These are phyloP conservation scores for Conus canariensis DNA, from an alignment of 2,888 invertebrate species.

Conservation along the genomic window DNA sequence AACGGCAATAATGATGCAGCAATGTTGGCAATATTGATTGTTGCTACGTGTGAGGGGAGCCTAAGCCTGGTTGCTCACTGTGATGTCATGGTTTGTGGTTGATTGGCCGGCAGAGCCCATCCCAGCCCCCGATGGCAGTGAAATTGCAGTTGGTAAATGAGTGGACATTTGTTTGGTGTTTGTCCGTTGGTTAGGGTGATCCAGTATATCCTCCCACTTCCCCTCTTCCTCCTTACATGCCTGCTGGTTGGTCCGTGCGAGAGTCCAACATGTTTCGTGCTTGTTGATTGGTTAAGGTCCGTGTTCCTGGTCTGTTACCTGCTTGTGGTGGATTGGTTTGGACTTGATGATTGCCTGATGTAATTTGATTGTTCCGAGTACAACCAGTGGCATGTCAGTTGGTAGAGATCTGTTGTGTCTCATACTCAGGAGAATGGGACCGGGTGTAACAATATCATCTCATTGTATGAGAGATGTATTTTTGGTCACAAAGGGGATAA, in stretches of 20 bases:
- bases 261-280: background rate
- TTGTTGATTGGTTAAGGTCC: slow-evolving; percentile 27
- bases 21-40: too few species aligned
- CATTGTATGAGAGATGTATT: background rate
- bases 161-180: slow-evolving; percentile 3
- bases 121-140: slow-evolving; percentile 81
- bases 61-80: too few species aligned
- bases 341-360: slow-evolving; percentile 3
- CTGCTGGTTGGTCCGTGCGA: slow-evolving; percentile 16
- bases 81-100: background rate
- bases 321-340: slow-evolving; percentile 29
- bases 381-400: background rate
- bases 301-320: background rate
- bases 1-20: too few species aligned
- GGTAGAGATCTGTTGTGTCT: background rate
- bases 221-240: background rate
- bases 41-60: too few species aligned
- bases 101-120: slow-evolving; percentile 78
- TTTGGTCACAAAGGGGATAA: too few species aligned
- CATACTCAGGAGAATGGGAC: background rate
- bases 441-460: background rate
- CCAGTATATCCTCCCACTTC: background rate
- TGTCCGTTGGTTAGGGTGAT: slow-evolving; percentile 25
- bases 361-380: background rate
- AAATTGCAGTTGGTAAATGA: slow-evolving; percentile 81